Base-by-base conservation (phyloP, 2,888 invertebrate genomes). In the Siphonodentalium dalli region DNA sequence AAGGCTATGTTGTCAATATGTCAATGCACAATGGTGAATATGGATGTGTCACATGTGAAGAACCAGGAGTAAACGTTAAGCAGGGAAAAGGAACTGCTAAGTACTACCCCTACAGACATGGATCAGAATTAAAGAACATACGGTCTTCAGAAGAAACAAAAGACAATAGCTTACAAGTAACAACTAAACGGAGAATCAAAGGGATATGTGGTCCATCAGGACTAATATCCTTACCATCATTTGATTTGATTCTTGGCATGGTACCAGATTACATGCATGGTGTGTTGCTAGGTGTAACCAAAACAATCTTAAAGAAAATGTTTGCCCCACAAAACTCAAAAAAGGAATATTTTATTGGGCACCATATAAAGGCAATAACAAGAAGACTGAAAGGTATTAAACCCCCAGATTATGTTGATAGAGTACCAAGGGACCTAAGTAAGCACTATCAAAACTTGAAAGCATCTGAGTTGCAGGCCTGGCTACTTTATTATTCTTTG, bases 371-470 rank as follows among this genome's bases (percentile, higher is more conserved):
- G 31, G n/a, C 35, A 23, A 28, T 53, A 11, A 46, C 51, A 23
- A 28, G 33, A 21, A 41, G 48, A 29, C 11, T 61, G 28, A 4
- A 44, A 4, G 46, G 52, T 13, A 53, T 62, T 8, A 46, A 57
- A 11, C 65, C 65, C 18, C 58, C 63, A 26, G 1, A 46, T 9
- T 38, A 26, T 28, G 58, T 66, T 33, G 60, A 63, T 44, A 50
- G 63, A 13, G 29, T 66, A 28, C 61, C 61, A 9, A 28, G 61
- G 5, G 54, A 63, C 31, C 29, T 66, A 8, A 61, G 61, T 42
- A 59, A 63, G 21, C 44, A 45, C 35, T 45, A 23, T 31, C 9
- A 6, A 9, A 33, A 29, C 29, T 23, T 45, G 45, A 34, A 39
- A 38, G 28, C 38, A 47, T 29, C 15, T 39, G 29, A 39, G 29